A percentile compares a stretch with the other conserved stretches of the same genome.
phyloP scores from a whole-genome alignment of 2,113 vertebrate species.

The Mystacornis crossleyi region DNA sequence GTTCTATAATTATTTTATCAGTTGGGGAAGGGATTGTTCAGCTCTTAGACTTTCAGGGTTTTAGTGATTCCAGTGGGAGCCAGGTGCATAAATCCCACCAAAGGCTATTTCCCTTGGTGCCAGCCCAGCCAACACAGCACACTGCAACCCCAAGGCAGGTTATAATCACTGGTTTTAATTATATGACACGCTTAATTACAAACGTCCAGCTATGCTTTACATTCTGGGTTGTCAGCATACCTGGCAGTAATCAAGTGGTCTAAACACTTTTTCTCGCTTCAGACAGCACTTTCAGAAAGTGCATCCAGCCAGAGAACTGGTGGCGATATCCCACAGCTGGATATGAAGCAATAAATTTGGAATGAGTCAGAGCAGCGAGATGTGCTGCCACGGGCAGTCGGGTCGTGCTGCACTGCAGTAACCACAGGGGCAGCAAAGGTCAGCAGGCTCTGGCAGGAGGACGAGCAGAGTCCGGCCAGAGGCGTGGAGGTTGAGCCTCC shows the following conservation, averaged over 20 bases:
- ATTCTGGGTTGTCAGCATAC: background rate
- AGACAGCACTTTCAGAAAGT: background rate
- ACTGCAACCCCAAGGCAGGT: background rate
- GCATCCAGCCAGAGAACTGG: background rate
- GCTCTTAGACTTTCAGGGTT: background rate
- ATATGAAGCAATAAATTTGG: background rate
- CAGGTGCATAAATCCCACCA: background rate
- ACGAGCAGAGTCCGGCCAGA: background rate
- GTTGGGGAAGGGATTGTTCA: fast-evolving
- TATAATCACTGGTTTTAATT: background rate
- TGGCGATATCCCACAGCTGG: background rate
- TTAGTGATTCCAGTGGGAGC: background rate
- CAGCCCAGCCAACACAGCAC: background rate
- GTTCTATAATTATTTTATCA: background rate
- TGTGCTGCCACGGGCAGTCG: background rate
- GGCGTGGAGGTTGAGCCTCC: background rate
- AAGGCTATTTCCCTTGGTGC: background rate
- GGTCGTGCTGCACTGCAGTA: background rate
- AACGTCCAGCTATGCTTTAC: background rate
- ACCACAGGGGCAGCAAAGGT: background rate
- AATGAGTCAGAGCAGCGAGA: background rate
- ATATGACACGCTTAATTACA: background rate
- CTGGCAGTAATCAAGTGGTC: background rate
- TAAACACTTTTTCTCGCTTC: background rate
- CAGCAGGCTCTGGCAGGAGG: background rate